phyloP scores from a whole-genome alignment of 2,797 vertebrate species.

The Galagoides demidoff region DNA sequence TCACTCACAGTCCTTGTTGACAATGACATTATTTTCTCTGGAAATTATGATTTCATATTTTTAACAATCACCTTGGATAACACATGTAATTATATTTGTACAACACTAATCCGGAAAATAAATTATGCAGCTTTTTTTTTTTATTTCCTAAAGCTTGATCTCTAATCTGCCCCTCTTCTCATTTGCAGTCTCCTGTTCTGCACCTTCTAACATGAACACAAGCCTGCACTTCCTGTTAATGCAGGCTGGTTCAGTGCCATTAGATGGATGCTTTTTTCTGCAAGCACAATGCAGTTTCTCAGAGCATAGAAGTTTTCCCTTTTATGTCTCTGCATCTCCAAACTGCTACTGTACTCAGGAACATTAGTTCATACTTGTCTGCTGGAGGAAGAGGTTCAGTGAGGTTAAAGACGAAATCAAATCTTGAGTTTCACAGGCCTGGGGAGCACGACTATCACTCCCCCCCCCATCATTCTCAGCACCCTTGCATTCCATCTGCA shows the following conservation, averaged over 20 bases:
- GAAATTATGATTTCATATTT: background rate
- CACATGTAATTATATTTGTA: background rate
- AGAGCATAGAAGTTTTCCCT: background rate
- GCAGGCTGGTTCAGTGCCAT: background rate
- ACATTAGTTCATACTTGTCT: background rate
- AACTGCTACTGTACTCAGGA: background rate
- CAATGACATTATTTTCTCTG: background rate
- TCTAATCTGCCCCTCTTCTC: background rate
- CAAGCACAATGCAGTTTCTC: background rate
- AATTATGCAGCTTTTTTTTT: background rate
- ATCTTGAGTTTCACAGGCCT: background rate
- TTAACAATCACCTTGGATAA: background rate
- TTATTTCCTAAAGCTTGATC: background rate
- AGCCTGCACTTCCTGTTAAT: slow-evolving; percentile 11
- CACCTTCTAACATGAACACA: background rate
- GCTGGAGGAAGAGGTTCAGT: background rate
- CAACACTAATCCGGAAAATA: slow-evolving; percentile 34
- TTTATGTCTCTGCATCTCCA: background rate
- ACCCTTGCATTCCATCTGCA: background rate
- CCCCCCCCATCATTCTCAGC: background rate
- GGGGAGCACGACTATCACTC: background rate
- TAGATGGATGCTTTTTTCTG: background rate
- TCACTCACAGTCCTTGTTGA: background rate
- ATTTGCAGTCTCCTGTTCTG: background rate
- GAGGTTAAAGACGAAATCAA: background rate